These are phyloP conservation scores for Galago senegalensis DNA, from an alignment of 2,797 vertebrate genomes.

Conservation along the genomic window DNA sequence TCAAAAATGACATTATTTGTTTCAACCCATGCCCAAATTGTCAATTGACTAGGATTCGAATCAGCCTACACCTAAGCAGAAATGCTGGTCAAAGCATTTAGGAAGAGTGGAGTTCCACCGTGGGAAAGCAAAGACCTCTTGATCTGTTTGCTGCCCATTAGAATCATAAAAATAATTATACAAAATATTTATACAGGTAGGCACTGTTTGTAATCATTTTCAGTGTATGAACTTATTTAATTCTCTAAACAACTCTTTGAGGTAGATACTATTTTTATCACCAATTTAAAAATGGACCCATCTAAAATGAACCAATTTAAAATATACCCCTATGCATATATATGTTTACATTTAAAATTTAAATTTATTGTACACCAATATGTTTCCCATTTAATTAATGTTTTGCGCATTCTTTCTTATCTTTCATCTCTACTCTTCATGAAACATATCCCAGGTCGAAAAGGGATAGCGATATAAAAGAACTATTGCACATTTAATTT, in stretches of 20 bases:
- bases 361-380: too few relatives aligned
- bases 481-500: neutral
- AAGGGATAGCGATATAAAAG: neutral
- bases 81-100: neutral
- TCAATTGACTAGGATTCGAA: neutral
- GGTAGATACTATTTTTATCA: neutral
- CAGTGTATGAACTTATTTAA: neutral
- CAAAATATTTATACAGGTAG: neutral
- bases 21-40: neutral
- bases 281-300: neutral
- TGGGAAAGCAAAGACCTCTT: neutral
- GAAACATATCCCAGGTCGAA: neutral
- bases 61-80: neutral
- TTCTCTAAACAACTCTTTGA: slow-evolving; percentile 8
- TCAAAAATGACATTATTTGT: neutral
- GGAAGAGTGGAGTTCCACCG: neutral
- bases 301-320: too few relatives aligned
- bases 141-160: neutral
- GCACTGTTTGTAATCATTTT: neutral
- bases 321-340: too few relatives aligned
- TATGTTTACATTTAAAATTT: too few relatives aligned
- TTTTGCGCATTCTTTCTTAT: neutral
- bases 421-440: neutral
- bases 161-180: neutral
- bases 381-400: neutral